Percentiles rank a stretch among this genome's conserved stretches.
Conservation (phyloP, 2,113 vertebrate species). For the Irena cyanogastra region DNA sequence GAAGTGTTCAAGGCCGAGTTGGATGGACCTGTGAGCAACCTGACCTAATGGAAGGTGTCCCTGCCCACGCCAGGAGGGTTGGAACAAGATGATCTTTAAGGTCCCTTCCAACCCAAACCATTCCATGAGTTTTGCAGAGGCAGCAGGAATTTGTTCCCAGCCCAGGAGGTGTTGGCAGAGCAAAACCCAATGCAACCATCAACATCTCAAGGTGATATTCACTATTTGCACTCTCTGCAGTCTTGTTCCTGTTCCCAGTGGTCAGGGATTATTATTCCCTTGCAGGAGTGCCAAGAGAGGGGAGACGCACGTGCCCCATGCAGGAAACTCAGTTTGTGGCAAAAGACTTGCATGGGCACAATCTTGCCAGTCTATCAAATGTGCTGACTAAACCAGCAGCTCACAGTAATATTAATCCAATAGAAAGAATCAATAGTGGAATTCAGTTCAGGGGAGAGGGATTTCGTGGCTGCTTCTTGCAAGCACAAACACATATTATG, state of each 20-base stretch:
- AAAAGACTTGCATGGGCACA: accelerated
- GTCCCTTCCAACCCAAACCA: neutral
- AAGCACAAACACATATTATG: slow-evolving; percentile 1
- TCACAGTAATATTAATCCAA: neutral
- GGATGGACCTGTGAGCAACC: neutral
- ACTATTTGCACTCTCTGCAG: neutral
- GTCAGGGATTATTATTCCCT: neutral
- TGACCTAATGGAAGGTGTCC: neutral
- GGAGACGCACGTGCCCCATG: accelerated
- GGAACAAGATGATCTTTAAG: neutral
- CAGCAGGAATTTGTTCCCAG: neutral
- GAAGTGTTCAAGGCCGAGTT: neutral
- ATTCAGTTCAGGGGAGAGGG: neutral
- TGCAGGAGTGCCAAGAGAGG: neutral
- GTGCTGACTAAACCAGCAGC: neutral
- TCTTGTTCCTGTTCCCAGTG: neutral
- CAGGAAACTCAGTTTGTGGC: accelerated
- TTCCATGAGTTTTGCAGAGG: neutral
- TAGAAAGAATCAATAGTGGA: neutral
- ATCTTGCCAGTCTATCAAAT: neutral
- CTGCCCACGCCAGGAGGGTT: neutral
- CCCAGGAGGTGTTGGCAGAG: neutral
- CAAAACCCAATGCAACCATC: neutral
- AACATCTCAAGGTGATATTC: neutral
- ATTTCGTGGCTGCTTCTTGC: neutral